Evolutionary conservation across 2,797 vertebrate genomes (phyloP).

Genomic region (Lithobates pipiens): DNA sequence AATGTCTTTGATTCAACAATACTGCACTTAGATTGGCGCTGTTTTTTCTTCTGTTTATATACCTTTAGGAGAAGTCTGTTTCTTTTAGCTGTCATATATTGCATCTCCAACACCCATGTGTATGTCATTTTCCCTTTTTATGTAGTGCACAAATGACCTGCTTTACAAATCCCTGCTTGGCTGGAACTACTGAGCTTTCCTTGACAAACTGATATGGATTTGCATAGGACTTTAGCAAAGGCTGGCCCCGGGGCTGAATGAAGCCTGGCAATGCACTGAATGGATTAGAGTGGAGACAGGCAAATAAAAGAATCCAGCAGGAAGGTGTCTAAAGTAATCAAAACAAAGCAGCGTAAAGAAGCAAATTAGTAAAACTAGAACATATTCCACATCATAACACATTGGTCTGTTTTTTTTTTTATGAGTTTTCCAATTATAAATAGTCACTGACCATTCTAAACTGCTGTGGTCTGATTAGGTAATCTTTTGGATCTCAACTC

Average conservation of each 20-base stretch:
- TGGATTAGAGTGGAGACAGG: conserved; percentile 57
- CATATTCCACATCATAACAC: conserved; percentile 17
- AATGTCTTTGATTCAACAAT: no score
- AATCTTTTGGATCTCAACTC: not conserved
- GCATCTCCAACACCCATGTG: conserved; percentile 11
- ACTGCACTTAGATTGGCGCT: no score
- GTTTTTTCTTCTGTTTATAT: no score
- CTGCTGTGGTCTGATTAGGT: not conserved
- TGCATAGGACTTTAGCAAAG: conserved; percentile 45
- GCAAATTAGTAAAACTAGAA: conserved; percentile 41
- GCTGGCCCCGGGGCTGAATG: conserved; percentile 34
- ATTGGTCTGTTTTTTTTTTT: not conserved
- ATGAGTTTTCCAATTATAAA: conserved; percentile 3
- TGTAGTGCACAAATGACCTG: conserved; percentile 37
- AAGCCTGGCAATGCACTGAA: conserved; percentile 47
- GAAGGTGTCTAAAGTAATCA: conserved; percentile 44
- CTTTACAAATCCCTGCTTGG: conserved; percentile 37
- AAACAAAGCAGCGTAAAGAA: conserved; percentile 39
- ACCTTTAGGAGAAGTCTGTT: not conserved
- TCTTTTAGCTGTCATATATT: not conserved
- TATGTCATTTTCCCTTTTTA: conserved; percentile 22
- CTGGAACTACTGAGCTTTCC: conserved; percentile 40
- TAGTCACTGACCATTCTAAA: not conserved
- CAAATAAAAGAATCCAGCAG: conserved; percentile 49
- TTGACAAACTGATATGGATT: conserved; percentile 52